A percentile compares a stretch with the other conserved stretches of the same genome.
These are phyloP conservation scores for Dynastes maya DNA, from an alignment of 2,888 invertebrate genomes.

Conservation along the genomic window DNA sequence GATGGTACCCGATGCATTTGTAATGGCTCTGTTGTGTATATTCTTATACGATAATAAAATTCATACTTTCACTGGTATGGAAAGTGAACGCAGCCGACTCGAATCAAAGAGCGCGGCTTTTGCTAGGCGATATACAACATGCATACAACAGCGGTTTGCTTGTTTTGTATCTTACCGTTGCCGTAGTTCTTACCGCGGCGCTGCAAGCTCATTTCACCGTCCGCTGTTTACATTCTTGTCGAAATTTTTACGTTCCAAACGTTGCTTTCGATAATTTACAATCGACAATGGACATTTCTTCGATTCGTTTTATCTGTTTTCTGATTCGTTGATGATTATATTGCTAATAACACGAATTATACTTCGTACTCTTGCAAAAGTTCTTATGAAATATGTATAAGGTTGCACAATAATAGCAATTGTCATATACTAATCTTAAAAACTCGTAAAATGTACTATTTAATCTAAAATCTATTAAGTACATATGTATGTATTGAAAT, in stretches of 20 bases:
- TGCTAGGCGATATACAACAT: no score
- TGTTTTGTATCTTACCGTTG: slow-evolving; percentile 5
- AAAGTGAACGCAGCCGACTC: slow-evolving; percentile 33
- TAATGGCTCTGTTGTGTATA: slow-evolving; percentile 17
- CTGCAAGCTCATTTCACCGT: slow-evolving; percentile 26
- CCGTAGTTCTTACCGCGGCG: neutral
- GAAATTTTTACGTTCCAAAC: slow-evolving; percentile 5
- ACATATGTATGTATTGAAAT: no score
- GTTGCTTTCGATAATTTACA: slow-evolving; percentile 8
- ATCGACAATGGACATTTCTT: neutral
- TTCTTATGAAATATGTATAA: no score
- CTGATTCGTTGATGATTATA: no score
- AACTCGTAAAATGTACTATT: no score
- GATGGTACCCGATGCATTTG: slow-evolving; percentile 39
- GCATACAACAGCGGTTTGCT: neutral
- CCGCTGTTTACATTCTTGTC: slow-evolving; percentile 20
- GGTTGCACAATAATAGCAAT: no score
- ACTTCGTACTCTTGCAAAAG: no score
- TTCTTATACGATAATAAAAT: slow-evolving; percentile 33
- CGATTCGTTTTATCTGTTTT: no score
- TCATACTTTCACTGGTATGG: slow-evolving; percentile 44
- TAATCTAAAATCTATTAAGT: no score
- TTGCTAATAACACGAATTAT: no score
- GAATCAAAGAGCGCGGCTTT: slow-evolving; percentile 31
- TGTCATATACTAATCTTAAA: no score